These are phyloP conservation scores for Tor tambroides DNA, from an alignment of 2,113 vertebrate species.

Conservation along the genomic window DNA sequence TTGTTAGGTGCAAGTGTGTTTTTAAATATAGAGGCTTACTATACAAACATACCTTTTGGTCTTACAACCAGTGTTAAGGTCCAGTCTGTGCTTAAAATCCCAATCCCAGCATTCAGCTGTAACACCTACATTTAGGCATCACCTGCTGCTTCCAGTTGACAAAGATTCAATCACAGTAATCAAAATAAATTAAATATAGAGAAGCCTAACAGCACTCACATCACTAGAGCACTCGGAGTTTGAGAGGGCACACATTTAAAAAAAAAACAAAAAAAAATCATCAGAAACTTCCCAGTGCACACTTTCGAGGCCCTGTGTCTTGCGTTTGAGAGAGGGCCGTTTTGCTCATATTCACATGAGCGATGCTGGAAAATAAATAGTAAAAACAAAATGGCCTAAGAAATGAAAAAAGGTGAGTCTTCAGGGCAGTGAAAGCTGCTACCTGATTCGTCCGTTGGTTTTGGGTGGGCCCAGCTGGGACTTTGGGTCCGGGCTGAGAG, in stretches of 20 bases:
- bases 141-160: slow-evolving; percentile 35
- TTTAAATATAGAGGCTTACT: slow-evolving; percentile 44
- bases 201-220: slow-evolving; percentile 46
- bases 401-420: background rate
- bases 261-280: background rate
- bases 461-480: slow-evolving; percentile 86
- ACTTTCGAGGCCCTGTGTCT: background rate
- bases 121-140: slow-evolving; percentile 61
- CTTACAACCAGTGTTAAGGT: slow-evolving; percentile 63
- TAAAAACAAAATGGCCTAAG: slow-evolving; percentile 9
- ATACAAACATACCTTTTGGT: slow-evolving; percentile 48
- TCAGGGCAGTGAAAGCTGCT: slow-evolving; percentile 74
- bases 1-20: background rate
- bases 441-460: slow-evolving; percentile 92
- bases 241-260: background rate
- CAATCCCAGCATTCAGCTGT: slow-evolving; percentile 59
- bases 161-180: slow-evolving; percentile 52
- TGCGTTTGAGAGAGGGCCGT: background rate
- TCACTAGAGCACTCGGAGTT: slow-evolving; percentile 29
- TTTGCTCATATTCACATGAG: slow-evolving; percentile 25
- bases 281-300: background rate
- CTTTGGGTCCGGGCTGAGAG: slow-evolving; percentile 94
- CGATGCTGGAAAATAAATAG: slow-evolving; percentile 44
- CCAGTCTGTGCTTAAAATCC: slow-evolving; percentile 51
- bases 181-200: slow-evolving; percentile 54